These are phyloP conservation scores for Heliornis fulica DNA, from an alignment of 2,113 vertebrate genomes.

Conservation along the genomic window DNA sequence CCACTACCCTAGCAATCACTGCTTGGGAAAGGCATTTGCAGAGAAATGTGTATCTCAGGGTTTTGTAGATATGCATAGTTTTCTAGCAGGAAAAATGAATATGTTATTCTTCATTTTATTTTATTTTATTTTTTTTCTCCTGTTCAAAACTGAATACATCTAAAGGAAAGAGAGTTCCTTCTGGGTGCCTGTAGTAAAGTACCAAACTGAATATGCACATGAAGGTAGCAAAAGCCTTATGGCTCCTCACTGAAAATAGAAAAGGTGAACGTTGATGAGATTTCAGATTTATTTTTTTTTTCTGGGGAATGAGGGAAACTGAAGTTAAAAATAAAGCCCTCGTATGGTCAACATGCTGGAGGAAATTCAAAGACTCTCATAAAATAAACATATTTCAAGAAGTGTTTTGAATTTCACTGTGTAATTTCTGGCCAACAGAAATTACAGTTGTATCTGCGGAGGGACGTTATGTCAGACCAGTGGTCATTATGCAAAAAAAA, in stretches of 20 bases:
- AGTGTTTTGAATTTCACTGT: constrained; percentile 76
- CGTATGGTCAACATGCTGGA: constrained; percentile 78
- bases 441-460: constrained; percentile 75
- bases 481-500: constrained; percentile 56
- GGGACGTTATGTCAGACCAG: constrained; percentile 66
- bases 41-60: neutral
- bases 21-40: constrained; percentile 33
- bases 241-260: constrained; percentile 69
- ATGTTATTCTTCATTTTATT: neutral
- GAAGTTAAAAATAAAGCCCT: constrained; percentile 75
- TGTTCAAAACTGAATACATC: constrained; percentile 29
- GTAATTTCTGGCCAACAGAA: constrained; percentile 76
- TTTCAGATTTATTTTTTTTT: constrained; percentile 52
- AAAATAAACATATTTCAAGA: constrained; percentile 81
- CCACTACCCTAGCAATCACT: neutral
- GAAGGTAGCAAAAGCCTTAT: constrained; percentile 49
- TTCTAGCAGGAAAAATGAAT: constrained; percentile 4
- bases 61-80: neutral
- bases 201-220: neutral
- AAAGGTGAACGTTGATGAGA: constrained; percentile 70
- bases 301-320: constrained; percentile 20
- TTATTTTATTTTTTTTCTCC: neutral
- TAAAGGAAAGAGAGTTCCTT: constrained; percentile 45
- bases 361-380: constrained; percentile 76
- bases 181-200: constrained; percentile 46